Evolutionary conservation across 2,888 invertebrate species (phyloP).

Genomic region (Limnephilus rhombicus): DNA sequence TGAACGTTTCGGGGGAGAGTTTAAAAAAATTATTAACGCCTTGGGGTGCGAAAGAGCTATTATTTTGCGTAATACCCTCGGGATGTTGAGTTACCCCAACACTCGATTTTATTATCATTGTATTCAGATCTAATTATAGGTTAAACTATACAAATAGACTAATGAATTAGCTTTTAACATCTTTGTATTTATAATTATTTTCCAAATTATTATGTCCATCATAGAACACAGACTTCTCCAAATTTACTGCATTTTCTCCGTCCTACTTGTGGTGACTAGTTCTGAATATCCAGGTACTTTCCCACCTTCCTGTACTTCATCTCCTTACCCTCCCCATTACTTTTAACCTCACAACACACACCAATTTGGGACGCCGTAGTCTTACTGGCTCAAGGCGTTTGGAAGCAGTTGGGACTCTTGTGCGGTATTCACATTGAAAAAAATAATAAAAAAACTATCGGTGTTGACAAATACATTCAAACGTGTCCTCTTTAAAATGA

Average conservation of each 20-base stretch:
- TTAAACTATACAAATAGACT: neutral
- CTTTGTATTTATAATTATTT: neutral
- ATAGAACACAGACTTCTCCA: neutral
- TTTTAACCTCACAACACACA: too few relatives aligned
- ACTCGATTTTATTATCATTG: neutral
- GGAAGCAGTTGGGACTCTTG: too few relatives aligned
- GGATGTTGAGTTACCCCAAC: neutral
- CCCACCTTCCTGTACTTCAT: too few relatives aligned
- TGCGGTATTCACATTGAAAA: too few relatives aligned
- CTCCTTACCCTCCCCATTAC: too few relatives aligned
- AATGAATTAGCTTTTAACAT: neutral
- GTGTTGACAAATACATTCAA: too few relatives aligned
- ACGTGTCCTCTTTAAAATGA: too few relatives aligned
- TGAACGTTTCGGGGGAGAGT: conserved; percentile 31
- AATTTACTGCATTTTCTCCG: neutral
- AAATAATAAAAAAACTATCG: too few relatives aligned
- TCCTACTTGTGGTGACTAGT: neutral
- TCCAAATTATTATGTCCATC: neutral
- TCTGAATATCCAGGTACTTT: too few relatives aligned
- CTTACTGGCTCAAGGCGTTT: too few relatives aligned
- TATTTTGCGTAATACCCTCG: neutral
- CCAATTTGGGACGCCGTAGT: too few relatives aligned
- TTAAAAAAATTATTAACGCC: conserved; percentile 50
- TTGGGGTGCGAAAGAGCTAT: neutral
- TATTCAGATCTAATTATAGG: neutral